Evolutionary conservation across 2,797 vertebrate genomes (phyloP).

Genomic region (Peromyscus attwateri): DNA sequence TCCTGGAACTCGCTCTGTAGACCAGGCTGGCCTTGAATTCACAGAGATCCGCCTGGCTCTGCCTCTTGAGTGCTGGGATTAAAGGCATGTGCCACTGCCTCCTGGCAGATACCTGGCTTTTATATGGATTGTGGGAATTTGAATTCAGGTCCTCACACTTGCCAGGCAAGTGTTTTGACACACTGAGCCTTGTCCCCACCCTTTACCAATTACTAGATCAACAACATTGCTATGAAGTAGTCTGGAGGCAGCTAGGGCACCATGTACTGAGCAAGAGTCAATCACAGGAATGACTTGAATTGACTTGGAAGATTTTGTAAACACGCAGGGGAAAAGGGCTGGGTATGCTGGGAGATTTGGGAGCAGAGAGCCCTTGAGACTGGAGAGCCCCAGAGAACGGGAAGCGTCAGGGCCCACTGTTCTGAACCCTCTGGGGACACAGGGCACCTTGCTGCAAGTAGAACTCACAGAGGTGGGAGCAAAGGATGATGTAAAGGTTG

Average conservation of each 20-base stretch:
- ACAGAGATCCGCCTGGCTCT: too few relatives aligned
- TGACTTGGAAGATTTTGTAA: conserved; percentile 43
- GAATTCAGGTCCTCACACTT: neutral
- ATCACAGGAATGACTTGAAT: neutral
- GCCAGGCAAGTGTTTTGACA: neutral
- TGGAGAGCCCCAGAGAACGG: neutral
- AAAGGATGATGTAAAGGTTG: neutral
- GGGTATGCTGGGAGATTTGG: neutral
- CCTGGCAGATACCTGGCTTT: neutral
- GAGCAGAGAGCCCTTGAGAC: neutral
- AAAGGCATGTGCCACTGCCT: too few relatives aligned
- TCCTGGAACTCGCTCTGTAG: too few relatives aligned
- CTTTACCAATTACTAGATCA: neutral
- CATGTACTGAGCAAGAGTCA: too few relatives aligned
- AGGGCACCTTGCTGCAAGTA: neutral
- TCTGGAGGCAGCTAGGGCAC: neutral
- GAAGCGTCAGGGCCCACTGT: neutral
- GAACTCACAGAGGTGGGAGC: neutral
- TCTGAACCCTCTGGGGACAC: neutral
- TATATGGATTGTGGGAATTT: neutral
- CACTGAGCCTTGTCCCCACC: neutral
- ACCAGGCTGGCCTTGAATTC: too few relatives aligned
- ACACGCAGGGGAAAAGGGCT: neutral
- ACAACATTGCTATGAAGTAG: neutral
- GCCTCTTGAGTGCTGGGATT: too few relatives aligned